Evolutionary conservation across 2,888 invertebrate species (phyloP), one percentile per base, ranked within the genome.

Genomic region (Orthosia incerta): DNA sequence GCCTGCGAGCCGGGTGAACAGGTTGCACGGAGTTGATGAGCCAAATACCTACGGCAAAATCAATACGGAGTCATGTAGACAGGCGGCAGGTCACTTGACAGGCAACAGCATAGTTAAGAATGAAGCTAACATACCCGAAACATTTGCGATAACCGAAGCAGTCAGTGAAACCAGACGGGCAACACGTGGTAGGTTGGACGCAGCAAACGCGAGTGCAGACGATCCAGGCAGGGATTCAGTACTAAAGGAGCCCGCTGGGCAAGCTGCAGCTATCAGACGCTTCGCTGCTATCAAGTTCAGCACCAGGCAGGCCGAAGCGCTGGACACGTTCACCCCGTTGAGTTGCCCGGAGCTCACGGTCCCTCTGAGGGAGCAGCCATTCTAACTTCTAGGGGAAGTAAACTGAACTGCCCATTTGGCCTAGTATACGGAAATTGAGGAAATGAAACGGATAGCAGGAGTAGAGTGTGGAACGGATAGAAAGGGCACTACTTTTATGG

Each of bases 21-120:
- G 31, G 18, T 46, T 18, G 55, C 63, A 55, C 46, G 62, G 16
- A 55, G 26, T n/a, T n/a, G 20, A n/a, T 20, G 59, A 53, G 31
- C 11, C 18, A n/a, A 53, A 26, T 11, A 71, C 61, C 76, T 79
- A 79, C 57, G 73, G 16, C 56, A 76, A 72, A 64, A 78, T 70
- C 56, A 71, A 3, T n/a, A n/a, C 56, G 9, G 11, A 4, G 4
- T 79, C 39, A 18, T 79, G 13, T 72, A 57, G 62, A 71, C 26
- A 46, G 12, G n/a, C 55, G 31, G 16, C 20, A 60, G 15, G 16
- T 60, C 26, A 23, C 26, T 20, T 0, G 20, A 31, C 7, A 62
- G 46, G 50, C 31, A 39, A 39, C 18, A 0, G 13, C 18, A 78
- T n/a, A 31, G n/a, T 68, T 48, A 20, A 50, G 16, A 59, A 68